Conservation (phyloP, 2,797 vertebrate species). For the Setipinna tenuifilis region DNA sequence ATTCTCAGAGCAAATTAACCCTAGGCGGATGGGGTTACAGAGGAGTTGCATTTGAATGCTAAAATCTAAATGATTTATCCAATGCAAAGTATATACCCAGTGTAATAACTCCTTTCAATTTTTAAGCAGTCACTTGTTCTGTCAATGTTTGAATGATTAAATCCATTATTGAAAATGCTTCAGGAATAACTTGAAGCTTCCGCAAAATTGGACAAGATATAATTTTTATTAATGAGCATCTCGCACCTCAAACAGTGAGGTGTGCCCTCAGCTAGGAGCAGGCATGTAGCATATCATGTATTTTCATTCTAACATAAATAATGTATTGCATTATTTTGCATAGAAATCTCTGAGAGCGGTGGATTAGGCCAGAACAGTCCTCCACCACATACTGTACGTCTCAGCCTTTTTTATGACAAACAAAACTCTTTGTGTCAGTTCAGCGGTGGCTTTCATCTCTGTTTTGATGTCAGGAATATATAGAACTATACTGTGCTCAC, state of each 20-base stretch:
- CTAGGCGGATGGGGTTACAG: constrained; percentile 64
- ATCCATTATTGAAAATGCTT: constrained; percentile 9
- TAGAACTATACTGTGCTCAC: neutral
- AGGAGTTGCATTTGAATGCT: constrained; percentile 59
- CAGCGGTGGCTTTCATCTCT: neutral
- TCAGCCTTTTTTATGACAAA: neutral
- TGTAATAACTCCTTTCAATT: constrained; percentile 39
- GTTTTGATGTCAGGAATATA: neutral
- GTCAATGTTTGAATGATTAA: neutral
- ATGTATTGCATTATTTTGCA: neutral
- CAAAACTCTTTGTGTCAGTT: neutral
- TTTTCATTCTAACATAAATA: neutral
- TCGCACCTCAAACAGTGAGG: neutral
- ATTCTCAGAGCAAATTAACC: constrained; percentile 77
- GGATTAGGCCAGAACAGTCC: neutral
- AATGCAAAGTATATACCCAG: constrained; percentile 57
- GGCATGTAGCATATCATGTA: neutral
- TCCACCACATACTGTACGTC: neutral
- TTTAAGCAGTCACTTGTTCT: neutral
- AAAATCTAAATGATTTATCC: constrained; percentile 61
- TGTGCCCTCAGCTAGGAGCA: neutral
- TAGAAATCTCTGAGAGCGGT: no score
- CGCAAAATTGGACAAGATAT: neutral
- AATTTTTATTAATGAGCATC: neutral
- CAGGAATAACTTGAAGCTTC: neutral